Base-by-base conservation (phyloP, 1,140 invertebrate species). In the Trichonephila clavipes region DNA sequence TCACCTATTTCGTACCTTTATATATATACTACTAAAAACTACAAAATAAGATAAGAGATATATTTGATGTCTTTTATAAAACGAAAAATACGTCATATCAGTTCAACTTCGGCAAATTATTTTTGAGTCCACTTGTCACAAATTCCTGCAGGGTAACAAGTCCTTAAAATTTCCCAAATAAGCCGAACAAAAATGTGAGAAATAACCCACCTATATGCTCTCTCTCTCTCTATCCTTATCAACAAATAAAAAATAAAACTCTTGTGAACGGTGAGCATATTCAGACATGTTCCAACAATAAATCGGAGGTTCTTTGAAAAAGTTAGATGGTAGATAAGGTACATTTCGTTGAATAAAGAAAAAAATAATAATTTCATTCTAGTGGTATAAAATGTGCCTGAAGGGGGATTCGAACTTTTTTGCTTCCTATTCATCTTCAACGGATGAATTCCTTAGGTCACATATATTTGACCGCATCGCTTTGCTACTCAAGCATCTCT, bases 401-500 rank as follows among this genome's bases (percentile, higher is more conserved):
- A 28, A 34, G 72, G 72, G 59, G 21, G 62, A 3, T 19, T 77
- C 28, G 34, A 34, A 40, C 14, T 77, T 77, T 77, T 77, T 77
- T 14, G 16, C 44, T 44, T 83, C 51, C 24, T n/a, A 81, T 90
- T 61, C 62, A 90, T 90, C 88, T 59, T 90, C 69, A 59, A 90
- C 88, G 88, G 88, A 90, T 90, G 88, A 69, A 10, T 90, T 59
- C 88, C 59, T 81, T 1, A 14, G 88, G 88, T 90, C 88, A 90
- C 88, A 81, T 90, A 34, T 28, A 90, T 81, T 61, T 90, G 72
- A 77, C 88, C 72, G 19, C 40, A 82, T 21, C 88, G 88, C 88
- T 77, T 24, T 34, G 69, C 18, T 34, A 18, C 66, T 90, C 88
- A 90, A 81, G 88, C 88, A 81, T 69, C 66, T 14, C n/a, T 2